Base-by-base conservation (phyloP, 2,888 invertebrate genomes). In the Habroteleia sp. region DNA sequence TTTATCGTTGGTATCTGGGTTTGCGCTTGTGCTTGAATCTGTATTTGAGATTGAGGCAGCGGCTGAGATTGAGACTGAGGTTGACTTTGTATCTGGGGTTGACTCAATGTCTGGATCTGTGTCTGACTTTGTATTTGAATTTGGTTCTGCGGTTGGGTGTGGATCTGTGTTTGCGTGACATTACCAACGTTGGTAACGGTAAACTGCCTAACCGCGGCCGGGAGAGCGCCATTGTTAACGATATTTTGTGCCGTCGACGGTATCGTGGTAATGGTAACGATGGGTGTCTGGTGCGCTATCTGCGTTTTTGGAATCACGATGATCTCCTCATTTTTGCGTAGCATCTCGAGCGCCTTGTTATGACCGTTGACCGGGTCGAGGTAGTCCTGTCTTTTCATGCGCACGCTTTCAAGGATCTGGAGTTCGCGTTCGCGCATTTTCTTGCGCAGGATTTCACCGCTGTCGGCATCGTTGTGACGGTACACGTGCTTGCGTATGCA, bases 351-450 rank as follows among this genome's bases (percentile, higher is more conserved):
- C 1, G 83, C 84, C 6, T 77, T 78, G 8, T 76, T 82, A 50
- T 82, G 78, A 4, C 81, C 85, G 1, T 56, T 77, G 0, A 81
- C 56, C 3, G 86, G 83, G 65, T 87, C 84, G 7, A 81, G 54
- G 8, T 87, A 85, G 39, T 87, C 81, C 3, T 77, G 80, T 29
- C 63, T 83, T 10, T 81, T 87, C 3, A 66, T 20, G 54, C 79
- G 85, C 7, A 78, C 73, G 2, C 79, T 80, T 39, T 85, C 82
- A 3, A 85, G 62, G 42, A 88, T 80, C 65, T 88, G 84, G 2
- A 87, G 48, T 50, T 88, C 88, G 20, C 84, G 77, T 20, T 85
- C 81, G 1, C 87, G 82, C 86, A 88, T 86, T 50, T 84, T 79
- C 13, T 82, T 80, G 17, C 82, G 83, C 31, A 85, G 37, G 10